Evolutionary conservation across 1,140 invertebrate genomes (phyloP), one percentile per base, ranked within the genome.

Genomic region (Adelges cooleyi): DNA sequence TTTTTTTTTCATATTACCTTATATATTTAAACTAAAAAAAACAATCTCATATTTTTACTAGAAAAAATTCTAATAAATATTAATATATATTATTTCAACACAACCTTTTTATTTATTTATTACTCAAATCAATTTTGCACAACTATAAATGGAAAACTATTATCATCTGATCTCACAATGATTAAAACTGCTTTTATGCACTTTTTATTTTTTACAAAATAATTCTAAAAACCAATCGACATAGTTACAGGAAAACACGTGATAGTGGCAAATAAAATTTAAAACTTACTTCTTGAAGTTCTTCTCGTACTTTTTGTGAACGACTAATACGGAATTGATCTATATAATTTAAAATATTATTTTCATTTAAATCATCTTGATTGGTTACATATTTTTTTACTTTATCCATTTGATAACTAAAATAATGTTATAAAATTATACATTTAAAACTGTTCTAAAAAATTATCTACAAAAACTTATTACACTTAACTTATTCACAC

Each of bases 391-490:
- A 44, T 29, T 70, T 65, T 2, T 66, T 25, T 5, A 68, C 65
- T 62, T 65, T 69, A 17, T 70, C 54, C 9, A 65, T 68, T 42
- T 70, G 69, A 65, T 70, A 67, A 2, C 69, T 70, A n/a, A 20
- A 36, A 67, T 46, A 50, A n/a, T 22, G 4, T 22, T 9, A 17
- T 8, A 5, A 65, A 18, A 54, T 5, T 33, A 54, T 15, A 48
- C 18, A 59, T 42, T 44, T 23, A 3, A 56, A 27, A 46, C 17
- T 1, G 33, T 22, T 50, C 42, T 27, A 25, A 15, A 46, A 23
- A n/a, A 11, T 46, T 4, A 33, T 49, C 44, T 8, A 17, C 9
- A 50, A 65, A 49, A 29, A 8, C 11, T 33, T 33, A 33, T 33
- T 33, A 6, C 5, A 6, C 11, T 33, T 33, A 6, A 33, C 29